Evolutionary conservation across 2,113 vertebrate species (phyloP).

Genomic region (Plecotus auritus): DNA sequence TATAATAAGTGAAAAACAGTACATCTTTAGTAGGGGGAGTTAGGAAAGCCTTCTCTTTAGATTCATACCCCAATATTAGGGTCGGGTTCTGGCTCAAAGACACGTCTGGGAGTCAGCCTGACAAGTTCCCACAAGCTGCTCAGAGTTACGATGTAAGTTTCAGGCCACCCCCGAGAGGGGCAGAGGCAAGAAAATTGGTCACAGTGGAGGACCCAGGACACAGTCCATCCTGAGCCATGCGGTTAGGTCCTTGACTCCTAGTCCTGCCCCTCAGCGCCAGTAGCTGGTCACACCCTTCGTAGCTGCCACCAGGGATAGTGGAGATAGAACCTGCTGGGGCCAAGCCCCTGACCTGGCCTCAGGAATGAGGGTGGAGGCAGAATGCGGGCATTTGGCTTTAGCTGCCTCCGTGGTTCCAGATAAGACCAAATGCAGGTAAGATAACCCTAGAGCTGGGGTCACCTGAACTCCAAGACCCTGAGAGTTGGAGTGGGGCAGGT

Average conservation of each 20-base stretch:
- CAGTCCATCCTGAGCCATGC: background rate
- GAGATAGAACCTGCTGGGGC: background rate
- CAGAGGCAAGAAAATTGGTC: background rate
- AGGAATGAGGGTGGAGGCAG: background rate
- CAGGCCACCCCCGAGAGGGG: background rate
- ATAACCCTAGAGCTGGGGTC: background rate
- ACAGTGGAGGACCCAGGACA: background rate
- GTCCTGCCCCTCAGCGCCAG: background rate
- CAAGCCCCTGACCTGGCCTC: background rate
- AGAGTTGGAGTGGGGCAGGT: background rate
- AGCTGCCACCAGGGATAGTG: background rate
- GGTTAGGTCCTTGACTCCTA: background rate
- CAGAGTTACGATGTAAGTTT: background rate
- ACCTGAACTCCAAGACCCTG: constrained; percentile 1
- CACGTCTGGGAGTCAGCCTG: background rate
- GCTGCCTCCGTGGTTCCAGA: background rate
- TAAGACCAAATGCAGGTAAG: background rate
- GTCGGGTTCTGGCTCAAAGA: background rate
- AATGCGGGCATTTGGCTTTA: background rate
- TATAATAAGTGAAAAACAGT: background rate
- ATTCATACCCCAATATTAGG: background rate
- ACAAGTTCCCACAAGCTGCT: background rate
- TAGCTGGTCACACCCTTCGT: rapidly evolving
- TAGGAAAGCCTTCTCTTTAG: background rate
- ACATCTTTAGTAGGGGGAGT: background rate